Conservation (phyloP, 1,140 invertebrate species). For the Papilio aristodemus region DNA sequence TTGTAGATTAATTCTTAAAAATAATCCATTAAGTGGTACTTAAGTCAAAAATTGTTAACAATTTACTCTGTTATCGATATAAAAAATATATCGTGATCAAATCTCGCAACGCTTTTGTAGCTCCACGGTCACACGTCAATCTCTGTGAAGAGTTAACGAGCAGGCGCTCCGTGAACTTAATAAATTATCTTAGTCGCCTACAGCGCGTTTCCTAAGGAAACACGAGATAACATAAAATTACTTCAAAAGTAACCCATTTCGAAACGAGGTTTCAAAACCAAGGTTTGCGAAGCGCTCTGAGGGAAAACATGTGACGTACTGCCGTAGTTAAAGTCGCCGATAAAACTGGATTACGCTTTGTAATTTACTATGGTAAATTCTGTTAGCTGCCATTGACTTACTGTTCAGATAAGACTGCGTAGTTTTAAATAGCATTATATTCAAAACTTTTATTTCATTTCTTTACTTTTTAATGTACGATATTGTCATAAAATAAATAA, state of each 20-base stretch:
- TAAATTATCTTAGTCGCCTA: conserved; percentile 57
- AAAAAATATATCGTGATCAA: background rate
- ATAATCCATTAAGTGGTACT: too few species aligned
- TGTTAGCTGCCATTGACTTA: conserved; percentile 20
- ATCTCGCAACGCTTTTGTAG: conserved; percentile 14
- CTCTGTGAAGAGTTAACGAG: conserved; percentile 41
- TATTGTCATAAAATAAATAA: too few species aligned
- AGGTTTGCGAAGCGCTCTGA: conserved; percentile 45
- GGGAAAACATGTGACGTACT: conserved; percentile 46
- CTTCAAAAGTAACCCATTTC: conserved; percentile 61
- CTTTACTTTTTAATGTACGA: too few species aligned
- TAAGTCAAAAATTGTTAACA: background rate
- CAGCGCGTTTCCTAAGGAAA: conserved; percentile 48
- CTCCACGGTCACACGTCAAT: conserved; percentile 40
- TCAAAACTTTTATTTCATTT: background rate
- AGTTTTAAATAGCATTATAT: conserved; percentile 14
- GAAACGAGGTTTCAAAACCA: conserved; percentile 54
- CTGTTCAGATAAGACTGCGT: conserved; percentile 10
- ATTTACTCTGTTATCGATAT: background rate
- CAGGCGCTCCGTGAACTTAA: conserved; percentile 56
- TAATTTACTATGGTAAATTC: conserved; percentile 36
- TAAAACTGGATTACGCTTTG: conserved; percentile 39
- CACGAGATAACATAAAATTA: conserved; percentile 55
- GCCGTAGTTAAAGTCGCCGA: conserved; percentile 41
- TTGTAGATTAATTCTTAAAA: too few species aligned